Conservation (phyloP, 2,888 invertebrate species). For the Choreutis nemorana region DNA sequence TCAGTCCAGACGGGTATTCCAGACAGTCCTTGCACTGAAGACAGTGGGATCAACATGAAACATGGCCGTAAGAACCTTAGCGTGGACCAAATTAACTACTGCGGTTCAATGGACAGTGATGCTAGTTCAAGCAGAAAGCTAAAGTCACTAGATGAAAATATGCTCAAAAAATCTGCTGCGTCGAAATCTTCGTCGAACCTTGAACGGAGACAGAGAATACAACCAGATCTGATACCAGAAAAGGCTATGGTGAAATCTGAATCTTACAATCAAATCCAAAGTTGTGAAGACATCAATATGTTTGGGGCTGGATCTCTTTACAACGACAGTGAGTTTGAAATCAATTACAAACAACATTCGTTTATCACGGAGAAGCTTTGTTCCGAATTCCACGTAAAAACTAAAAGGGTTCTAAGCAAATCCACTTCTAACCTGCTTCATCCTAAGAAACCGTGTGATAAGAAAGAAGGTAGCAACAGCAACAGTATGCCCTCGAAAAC, state of each 20-base stretch:
- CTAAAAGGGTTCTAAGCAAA: slow-evolving; percentile 70
- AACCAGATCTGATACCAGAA: slow-evolving; percentile 60
- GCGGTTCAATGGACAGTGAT: slow-evolving; percentile 60
- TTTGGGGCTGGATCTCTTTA: slow-evolving; percentile 63
- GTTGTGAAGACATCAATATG: slow-evolving; percentile 63
- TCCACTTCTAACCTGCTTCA: slow-evolving; percentile 70
- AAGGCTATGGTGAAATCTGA: slow-evolving; percentile 56
- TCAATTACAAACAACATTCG: slow-evolving; percentile 66
- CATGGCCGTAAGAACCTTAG: slow-evolving; percentile 58
- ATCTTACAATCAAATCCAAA: slow-evolving; percentile 60
- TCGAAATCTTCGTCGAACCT: slow-evolving; percentile 54
- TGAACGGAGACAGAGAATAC: slow-evolving; percentile 59
- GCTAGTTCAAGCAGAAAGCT: slow-evolving; percentile 56
- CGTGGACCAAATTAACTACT: slow-evolving; percentile 61
- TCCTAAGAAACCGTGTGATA: slow-evolving; percentile 61
- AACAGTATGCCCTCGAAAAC: slow-evolving; percentile 62
- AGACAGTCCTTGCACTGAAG: slow-evolving; percentile 46
- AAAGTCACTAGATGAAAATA: slow-evolving; percentile 57
- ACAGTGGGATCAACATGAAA: slow-evolving; percentile 50
- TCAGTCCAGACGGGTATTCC: slow-evolving; percentile 62
- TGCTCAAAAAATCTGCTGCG: slow-evolving; percentile 54
- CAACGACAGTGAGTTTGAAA: slow-evolving; percentile 65
- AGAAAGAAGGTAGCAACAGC: slow-evolving; percentile 55
- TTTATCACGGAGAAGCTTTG: slow-evolving; percentile 75
- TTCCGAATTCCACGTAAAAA: slow-evolving; percentile 76